These are phyloP conservation scores for Frankliniella intonsa DNA, from an alignment of 2,888 invertebrate species.

Conservation along the genomic window DNA sequence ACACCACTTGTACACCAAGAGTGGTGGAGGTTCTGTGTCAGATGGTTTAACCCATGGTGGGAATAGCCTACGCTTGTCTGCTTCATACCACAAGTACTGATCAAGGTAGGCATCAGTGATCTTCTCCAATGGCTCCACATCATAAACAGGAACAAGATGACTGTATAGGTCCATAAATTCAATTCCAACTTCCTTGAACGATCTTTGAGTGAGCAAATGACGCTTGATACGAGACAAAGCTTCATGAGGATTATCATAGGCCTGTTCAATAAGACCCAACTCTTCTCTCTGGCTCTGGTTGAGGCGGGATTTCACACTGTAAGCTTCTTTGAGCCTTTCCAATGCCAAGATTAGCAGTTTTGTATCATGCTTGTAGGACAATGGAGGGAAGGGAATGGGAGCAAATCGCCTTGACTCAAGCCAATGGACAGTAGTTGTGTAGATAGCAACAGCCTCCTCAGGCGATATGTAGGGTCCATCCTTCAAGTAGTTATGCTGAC, in stretches of 20 bases:
- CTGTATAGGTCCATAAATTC: constrained; percentile 99
- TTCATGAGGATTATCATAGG: constrained; percentile 99
- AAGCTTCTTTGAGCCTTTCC: constrained; percentile 91
- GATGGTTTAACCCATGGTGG: constrained; percentile 99
- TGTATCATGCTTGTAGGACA: constrained; percentile 99
- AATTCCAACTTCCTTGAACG: constrained; percentile 98
- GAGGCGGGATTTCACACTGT: constrained; percentile 88
- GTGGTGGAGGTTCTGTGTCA: constrained; percentile 92
- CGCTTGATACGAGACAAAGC: constrained; percentile 98
- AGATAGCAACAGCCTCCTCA: constrained; percentile 99
- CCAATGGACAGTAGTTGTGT: constrained; percentile 99
- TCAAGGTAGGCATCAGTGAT: constrained; percentile 99
- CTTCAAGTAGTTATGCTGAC: constrained; percentile 98
- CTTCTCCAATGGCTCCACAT: constrained; percentile 98
- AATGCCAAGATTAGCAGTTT: constrained; percentile 94
- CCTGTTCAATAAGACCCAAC: constrained; percentile 96
- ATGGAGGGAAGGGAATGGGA: constrained; percentile 98
- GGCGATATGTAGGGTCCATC: constrained; percentile 99
- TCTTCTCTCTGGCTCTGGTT: constrained; percentile 99
- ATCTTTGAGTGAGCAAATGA: constrained; percentile 95
- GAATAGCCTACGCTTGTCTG: constrained; percentile 92
- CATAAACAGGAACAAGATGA: constrained; percentile 97
- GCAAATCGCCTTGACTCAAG: constrained; percentile 96
- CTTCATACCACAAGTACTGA: constrained; percentile 99
- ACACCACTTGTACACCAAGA: constrained; percentile 97